A percentile compares a stretch with the other conserved stretches of the same genome.
Evolutionary conservation across 1,140 invertebrate genomes (phyloP).

Genomic region (Zaprionus capensis): DNA sequence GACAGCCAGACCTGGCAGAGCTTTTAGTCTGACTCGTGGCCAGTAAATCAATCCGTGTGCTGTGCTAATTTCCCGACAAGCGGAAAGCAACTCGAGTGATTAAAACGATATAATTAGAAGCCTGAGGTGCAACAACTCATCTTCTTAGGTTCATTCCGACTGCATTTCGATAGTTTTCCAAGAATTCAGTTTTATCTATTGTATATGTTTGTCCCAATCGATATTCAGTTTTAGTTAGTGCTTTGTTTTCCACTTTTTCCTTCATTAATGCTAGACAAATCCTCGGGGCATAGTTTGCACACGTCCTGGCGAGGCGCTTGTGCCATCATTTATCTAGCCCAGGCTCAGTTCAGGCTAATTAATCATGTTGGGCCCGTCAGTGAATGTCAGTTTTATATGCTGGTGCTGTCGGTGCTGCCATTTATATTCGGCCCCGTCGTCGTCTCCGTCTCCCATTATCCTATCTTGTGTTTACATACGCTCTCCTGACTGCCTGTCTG

Average conservation of each 20-base stretch:
- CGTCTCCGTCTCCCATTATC: slow-evolving; percentile 11
- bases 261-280: slow-evolving; percentile 34
- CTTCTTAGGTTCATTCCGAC: not conserved
- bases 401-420: slow-evolving; percentile 76
- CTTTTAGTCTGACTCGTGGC: slow-evolving; percentile 47
- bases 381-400: slow-evolving; percentile 81
- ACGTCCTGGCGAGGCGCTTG: not conserved
- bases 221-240: not conserved
- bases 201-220: not conserved
- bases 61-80: slow-evolving; percentile 54
- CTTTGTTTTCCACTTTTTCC: not conserved
- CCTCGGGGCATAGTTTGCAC: slow-evolving; percentile 40
- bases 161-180: not conserved
- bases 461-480: slow-evolving; percentile 49
- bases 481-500: slow-evolving; percentile 9
- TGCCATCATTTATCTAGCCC: slow-evolving; percentile 44
- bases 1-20: slow-evolving; percentile 12
- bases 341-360: slow-evolving; percentile 48
- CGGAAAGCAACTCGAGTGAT: slow-evolving; percentile 10
- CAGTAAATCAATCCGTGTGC: slow-evolving; percentile 61
- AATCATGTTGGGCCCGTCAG: slow-evolving; percentile 73
- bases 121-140: not conserved
- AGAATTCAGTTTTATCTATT: not conserved
- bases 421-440: slow-evolving; percentile 60
- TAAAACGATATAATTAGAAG: slow-evolving; percentile 15